Evolutionary conservation across 2,113 vertebrate genomes (phyloP), one percentile per base, ranked within the genome.

Genomic region (Nibea coibor): DNA sequence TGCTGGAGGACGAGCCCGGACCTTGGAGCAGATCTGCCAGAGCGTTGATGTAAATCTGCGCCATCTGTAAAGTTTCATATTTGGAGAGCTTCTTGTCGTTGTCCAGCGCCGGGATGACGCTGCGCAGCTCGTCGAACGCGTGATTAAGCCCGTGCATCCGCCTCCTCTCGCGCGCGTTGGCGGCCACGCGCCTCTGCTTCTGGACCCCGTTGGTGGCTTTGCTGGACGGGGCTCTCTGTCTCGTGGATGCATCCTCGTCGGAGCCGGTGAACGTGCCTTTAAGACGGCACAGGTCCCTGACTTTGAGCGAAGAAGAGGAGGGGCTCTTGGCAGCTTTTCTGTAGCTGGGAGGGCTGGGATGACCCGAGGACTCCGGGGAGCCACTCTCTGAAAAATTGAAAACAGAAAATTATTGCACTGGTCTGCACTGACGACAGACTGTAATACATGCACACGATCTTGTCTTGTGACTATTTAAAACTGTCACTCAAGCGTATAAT

Each of bases 31-130:
- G 94, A 54, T 99, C 97, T 1, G 97, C 96, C 84, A 99, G 91
- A 2, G 97, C 97, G 83, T 96, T 98, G 92, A 99, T 99, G 95
- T 99, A 99, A 91, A 99, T 99, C 90, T 99, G 97, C 11, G 97
- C 97, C 97, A 99, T 99, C 93, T 99, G 97, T 68, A 99, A 89
- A n/a, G 97, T 99, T 89, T 99, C 97, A 48, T 99, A 99, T 76
- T 99, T 99, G 89, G 97, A 99, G 54, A 99, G 95, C 88, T 99
- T 98, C 93, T 99, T 99, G 95, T 99, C 97, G 90, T 98, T 97
- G 94, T 98, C 97, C 72, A 99, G 95, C 22, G 97, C 97, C 20
- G 97, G 97, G 93, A 99, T 98, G 92, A 99, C 97, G 70, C 97
- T 97, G 90, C 97, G 97, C 92, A 99, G 96, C 90, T 96, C 97